Conservation (phyloP, 2,797 vertebrate species). For the Anguilla megastoma region DNA sequence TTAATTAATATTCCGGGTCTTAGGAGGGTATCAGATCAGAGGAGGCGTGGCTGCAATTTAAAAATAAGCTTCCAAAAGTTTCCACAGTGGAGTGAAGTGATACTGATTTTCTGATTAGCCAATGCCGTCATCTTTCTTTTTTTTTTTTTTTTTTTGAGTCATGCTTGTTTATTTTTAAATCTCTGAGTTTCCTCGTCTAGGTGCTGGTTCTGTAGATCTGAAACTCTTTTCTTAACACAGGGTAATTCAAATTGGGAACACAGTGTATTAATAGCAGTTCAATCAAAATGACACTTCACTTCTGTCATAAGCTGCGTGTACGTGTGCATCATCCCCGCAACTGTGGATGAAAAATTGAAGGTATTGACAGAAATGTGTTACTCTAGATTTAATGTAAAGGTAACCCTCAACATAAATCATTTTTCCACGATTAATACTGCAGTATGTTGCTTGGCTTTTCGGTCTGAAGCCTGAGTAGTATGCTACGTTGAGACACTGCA, state of each 20-base stretch:
- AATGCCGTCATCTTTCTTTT: not conserved
- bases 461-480: not conserved
- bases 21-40: not conserved
- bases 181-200: not conserved
- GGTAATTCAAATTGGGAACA: not conserved
- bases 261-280: not conserved
- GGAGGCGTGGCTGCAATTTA: not conserved
- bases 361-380: not conserved
- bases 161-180: not conserved
- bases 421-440: not conserved
- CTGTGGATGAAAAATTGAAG: not conserved
- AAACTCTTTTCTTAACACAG: not conserved
- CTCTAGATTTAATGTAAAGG: not conserved
- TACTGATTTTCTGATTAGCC: slow-evolving; percentile 19
- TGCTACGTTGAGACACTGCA: not conserved
- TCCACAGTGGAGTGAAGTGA: not conserved
- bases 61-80: not conserved
- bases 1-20: too few species aligned
- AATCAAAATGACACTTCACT: not conserved
- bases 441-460: not conserved
- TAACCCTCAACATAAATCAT: not conserved
- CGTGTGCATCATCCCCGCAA: not conserved
- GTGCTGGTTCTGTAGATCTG: not conserved
- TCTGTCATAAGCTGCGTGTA: not conserved
- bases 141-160: not conserved